Conservation (phyloP, 1,140 invertebrate species). For the Drosophila guanche region DNA sequence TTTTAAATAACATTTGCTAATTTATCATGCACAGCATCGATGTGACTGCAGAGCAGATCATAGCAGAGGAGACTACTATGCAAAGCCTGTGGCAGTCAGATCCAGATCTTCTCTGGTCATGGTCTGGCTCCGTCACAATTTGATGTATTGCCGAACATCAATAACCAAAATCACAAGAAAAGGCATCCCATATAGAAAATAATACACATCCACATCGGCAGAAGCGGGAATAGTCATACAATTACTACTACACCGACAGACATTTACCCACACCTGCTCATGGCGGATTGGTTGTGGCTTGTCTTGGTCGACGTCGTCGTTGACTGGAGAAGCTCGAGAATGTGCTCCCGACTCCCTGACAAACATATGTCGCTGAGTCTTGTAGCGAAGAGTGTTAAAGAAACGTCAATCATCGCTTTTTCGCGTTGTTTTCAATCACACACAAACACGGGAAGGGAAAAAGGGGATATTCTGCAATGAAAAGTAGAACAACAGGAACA, state of each 20-base stretch:
- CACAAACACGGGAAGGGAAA: conserved; percentile 15
- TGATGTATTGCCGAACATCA: conserved; percentile 73
- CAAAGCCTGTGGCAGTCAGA: conserved; percentile 19
- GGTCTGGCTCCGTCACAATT: conserved; percentile 44
- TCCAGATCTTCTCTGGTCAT: conserved; percentile 28
- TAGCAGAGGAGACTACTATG: conserved; percentile 5
- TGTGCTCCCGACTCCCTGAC: conserved; percentile 64
- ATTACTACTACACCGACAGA: conserved; percentile 68
- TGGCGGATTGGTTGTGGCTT: conserved; percentile 72
- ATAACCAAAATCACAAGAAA: conserved; percentile 72
- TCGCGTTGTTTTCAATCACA: conserved; percentile 82
- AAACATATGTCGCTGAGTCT: conserved; percentile 79
- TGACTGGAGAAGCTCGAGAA: conserved; percentile 75
- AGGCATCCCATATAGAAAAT: conserved; percentile 24
- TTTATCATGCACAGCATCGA: not conserved
- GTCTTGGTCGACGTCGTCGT: conserved; percentile 21
- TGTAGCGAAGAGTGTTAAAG: conserved; percentile 81
- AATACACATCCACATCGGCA: conserved; percentile 20
- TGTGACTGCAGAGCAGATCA: not conserved
- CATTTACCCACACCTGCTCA: conserved; percentile 21
- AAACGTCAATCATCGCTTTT: conserved; percentile 83
- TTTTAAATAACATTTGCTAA: conserved; percentile 25
- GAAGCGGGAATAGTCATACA: conserved; percentile 51
- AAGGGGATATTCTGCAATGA: conserved; percentile 49
- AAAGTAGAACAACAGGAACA: conserved; percentile 33